Percentiles rank a stretch among this genome's conserved stretches.
phyloP scores from a whole-genome alignment of 2,797 vertebrate genomes.

The Coregonus sp. region DNA sequence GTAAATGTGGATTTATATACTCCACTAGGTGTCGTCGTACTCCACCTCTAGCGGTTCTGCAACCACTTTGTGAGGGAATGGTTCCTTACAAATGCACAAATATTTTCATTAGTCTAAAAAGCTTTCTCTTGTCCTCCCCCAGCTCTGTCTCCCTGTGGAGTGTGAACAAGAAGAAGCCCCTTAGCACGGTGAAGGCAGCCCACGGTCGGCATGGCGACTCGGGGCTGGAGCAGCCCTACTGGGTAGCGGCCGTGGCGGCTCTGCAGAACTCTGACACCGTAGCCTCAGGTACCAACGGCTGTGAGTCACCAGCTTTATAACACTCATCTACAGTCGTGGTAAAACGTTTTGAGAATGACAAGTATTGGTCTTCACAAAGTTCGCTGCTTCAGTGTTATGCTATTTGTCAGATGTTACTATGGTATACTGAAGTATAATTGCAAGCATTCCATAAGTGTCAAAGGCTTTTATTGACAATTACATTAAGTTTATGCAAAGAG shows the following conservation, averaged over 20 bases:
- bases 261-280: conserved; percentile 90
- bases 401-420: no score
- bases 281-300: conserved; percentile 85
- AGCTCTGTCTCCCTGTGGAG: conserved; percentile 92
- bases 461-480: no score
- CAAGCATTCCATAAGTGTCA: no score
- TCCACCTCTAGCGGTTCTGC: no score
- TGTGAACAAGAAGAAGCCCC: conserved; percentile 91
- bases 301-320: conserved; percentile 52
- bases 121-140: conserved; percentile 16
- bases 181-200: conserved; percentile 81
- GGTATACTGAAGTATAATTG: no score
- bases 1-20: conserved; percentile 66
- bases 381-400: no score
- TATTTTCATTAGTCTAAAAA: neutral
- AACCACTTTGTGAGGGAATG: neutral
- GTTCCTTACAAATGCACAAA: neutral
- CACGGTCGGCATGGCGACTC: conserved; percentile 79
- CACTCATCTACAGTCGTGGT: neutral
- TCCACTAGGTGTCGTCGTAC: no score
- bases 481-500: no score
- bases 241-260: conserved; percentile 87
- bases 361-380: no score
- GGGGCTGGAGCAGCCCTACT: conserved; percentile 85
- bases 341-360: no score